These are phyloP conservation scores for Karalla daura DNA, from an alignment of 2,797 vertebrate genomes.

Conservation along the genomic window DNA sequence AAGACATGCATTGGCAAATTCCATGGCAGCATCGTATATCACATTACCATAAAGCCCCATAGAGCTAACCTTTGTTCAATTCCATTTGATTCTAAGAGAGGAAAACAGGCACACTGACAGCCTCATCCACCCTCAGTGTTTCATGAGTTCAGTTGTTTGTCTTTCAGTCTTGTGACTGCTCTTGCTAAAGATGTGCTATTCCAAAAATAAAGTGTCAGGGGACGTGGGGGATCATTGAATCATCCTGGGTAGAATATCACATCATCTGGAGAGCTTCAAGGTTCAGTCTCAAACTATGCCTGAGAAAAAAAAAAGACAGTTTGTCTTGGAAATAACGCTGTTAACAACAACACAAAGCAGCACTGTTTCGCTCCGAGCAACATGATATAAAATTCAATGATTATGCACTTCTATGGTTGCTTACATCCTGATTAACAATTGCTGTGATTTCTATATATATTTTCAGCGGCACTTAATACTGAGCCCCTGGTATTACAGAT, in stretches of 20 bases:
- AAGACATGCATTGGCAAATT: conserved; percentile 83
- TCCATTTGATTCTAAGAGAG: conserved; percentile 78
- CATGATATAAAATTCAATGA: conserved; percentile 36
- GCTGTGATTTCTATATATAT: conserved; percentile 25
- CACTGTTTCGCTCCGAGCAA: conserved; percentile 31
- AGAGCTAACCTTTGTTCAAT: conserved; percentile 82
- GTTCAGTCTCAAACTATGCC: conserved; percentile 67
- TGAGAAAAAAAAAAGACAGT: conserved; percentile 40
- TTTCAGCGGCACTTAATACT: conserved; percentile 25
- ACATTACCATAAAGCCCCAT: conserved; percentile 82
- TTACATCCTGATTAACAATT: conserved; percentile 36
- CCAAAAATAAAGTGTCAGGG: conserved; percentile 84
- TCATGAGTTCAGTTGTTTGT: conserved; percentile 82
- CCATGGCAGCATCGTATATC: conserved; percentile 79
- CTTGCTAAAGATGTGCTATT: conserved; percentile 81
- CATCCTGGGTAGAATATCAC: conserved; percentile 79
- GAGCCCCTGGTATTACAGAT: conserved; percentile 17
- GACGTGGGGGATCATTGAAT: conserved; percentile 81
- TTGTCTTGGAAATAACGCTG: conserved; percentile 41
- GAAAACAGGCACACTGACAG: conserved; percentile 71
- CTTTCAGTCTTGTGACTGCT: conserved; percentile 83
- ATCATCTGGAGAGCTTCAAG: conserved; percentile 76
- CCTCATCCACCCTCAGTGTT: conserved; percentile 68
- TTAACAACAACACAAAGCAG: neutral
- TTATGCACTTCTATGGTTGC: conserved; percentile 12